Evolutionary conservation across 53 echinoderm and acorn worm species (phyloP), one percentile per base, ranked within the genome.

Genomic region (Paelopatides confundens): DNA sequence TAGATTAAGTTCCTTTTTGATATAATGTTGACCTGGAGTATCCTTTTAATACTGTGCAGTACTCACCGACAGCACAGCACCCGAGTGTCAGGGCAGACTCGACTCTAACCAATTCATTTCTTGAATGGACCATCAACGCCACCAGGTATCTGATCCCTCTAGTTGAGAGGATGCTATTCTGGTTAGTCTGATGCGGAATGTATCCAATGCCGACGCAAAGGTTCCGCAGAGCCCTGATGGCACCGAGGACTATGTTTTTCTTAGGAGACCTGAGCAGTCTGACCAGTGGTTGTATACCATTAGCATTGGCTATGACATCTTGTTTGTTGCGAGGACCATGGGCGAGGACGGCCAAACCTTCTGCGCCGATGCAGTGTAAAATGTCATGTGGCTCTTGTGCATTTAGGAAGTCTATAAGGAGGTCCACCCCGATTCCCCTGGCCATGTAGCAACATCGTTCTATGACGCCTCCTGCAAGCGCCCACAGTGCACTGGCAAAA

Each of bases 401-500:
- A 79, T 95, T 95, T 9, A 97, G 79, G 58, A 97, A 97, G 86
- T 97, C 95, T 32, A 97, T 97, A 35, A 97, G 87, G 21, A 95
- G 91, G 32, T 86, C 90, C 29, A 97, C 95, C 31, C 98, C 98
- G 12, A 97, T 95, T 92, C 95, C 94, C 65, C 95, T 87, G 10
- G 98, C 98, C 95, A 97, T 94, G 76, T 89, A 91, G 39, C 95
- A 88, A 38, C 91, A 90, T 79, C 95, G 93, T 63, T 97, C 98
- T 17, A 94, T 86, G 82, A 95, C 95, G 49, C 95, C 98, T 14
- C 98, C 98, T 1, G 98, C 98, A 3, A 97, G 86, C 0, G 98
- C 98, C 98, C 98, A 97, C 33, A 97, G 77, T 13, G 98, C 98
- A 33, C 95, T 89, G 31, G 98, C 98, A 30, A 94, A 95, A 48